Evolutionary conservation across 2,797 vertebrate species (phyloP), one percentile per base, ranked within the genome.

Genomic region (Melanotaenia nigrans): DNA sequence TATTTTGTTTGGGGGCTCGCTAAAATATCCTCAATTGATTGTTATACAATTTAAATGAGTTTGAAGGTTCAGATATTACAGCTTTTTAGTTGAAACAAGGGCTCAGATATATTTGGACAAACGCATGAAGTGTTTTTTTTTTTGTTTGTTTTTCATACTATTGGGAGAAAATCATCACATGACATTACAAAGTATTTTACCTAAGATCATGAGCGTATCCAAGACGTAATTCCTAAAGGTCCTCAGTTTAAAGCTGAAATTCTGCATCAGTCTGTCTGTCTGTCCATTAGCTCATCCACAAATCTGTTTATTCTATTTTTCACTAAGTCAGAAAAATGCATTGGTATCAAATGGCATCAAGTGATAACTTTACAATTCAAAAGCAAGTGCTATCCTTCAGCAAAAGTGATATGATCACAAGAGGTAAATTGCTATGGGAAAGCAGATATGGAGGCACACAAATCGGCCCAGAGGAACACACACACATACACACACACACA

Each of bases 381-480:
- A 73, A 81, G 73, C 74, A 76, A 83, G 69, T 80, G 65, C 68
- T 77, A 86, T 90, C 76, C 66, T 82, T 78, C 22, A 24, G 61
- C 77, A 86, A 89, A 92, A 92, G 89, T 87, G 87, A 91, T 91
- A 89, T 88, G 77, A 92, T 91, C 88, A 82, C 81, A 64, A 68
- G 75, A 51, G 75, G 87, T 77, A 91, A 90, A 90, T 92, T 93
- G 90, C 88, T 85, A 82, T 65, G 61, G 86, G 75, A 77, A 75
- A 79, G 76, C 76, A 87, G 82, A 84, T 80, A 80, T 0, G 40
- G 72, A 38, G 33, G 24, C 57, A 55, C 77, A 79, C 65, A 76
- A 66, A 85, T 69, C 25, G 42, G 42, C 55, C 51, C 45, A 57
- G 38, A 55, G 30, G 67, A 63, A 65, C 51, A 65, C 28, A 28